A percentile compares a stretch with the other conserved stretches of the same genome.
Conservation (phyloP, 2,888 invertebrate species). For the Erpobdella octoculata region DNA sequence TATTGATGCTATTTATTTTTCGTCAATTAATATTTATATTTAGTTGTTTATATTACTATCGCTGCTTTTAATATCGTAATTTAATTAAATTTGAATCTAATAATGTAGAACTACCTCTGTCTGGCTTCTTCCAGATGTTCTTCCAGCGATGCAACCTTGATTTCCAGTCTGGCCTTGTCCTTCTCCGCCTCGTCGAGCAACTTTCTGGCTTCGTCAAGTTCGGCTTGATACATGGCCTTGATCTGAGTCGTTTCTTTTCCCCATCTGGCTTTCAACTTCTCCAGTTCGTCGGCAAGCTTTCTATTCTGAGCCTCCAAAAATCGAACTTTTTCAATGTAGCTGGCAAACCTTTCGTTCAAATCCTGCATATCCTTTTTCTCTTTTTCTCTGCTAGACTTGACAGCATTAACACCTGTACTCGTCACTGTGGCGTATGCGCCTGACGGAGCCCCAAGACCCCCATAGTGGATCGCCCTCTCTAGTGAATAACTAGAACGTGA, state of each 20-base stretch:
- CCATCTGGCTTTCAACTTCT: conserved; percentile 43
- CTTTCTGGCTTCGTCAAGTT: conserved; percentile 54
- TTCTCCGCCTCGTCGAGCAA: conserved; percentile 55
- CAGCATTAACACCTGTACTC: conserved; percentile 27
- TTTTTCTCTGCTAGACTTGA: conserved; percentile 46
- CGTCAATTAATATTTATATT: too few relatives aligned
- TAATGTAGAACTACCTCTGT: conserved; percentile 42
- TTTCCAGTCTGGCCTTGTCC: conserved; percentile 54
- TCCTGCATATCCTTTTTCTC: conserved; percentile 57
- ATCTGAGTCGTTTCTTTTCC: conserved; percentile 45
- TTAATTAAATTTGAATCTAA: too few relatives aligned
- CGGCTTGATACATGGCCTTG: conserved; percentile 54
- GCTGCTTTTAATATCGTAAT: too few relatives aligned
- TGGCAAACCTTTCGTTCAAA: conserved; percentile 56
- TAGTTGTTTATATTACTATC: too few relatives aligned
- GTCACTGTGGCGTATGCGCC: conserved; percentile 44
- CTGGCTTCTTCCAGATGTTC: conserved; percentile 51
- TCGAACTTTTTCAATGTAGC: conserved; percentile 55
- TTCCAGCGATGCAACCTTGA: conserved; percentile 51
- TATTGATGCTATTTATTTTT: too few relatives aligned
- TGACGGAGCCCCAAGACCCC: conserved; percentile 31
- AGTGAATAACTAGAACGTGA: not conserved
- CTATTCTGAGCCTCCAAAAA: conserved; percentile 53
- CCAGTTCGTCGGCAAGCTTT: conserved; percentile 49
- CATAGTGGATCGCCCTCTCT: not conserved